Evolutionary conservation across 2,797 vertebrate species (phyloP), one percentile per base, ranked within the genome.

Genomic region (Gambelia wislizenii): DNA sequence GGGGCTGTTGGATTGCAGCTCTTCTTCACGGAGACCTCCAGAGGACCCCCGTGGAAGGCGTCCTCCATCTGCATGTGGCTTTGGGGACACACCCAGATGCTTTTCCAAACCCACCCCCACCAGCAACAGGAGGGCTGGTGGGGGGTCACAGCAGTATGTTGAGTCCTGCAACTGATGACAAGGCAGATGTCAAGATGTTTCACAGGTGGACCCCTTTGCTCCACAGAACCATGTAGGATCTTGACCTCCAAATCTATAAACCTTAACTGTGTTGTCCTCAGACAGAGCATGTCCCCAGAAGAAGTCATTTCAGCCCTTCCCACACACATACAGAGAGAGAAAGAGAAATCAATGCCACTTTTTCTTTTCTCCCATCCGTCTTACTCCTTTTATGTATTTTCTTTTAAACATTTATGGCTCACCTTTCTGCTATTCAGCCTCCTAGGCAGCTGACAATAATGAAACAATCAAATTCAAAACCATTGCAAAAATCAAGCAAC

Each of bases 261-360:
- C 1, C 85, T 74, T 0, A 0, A 0, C 83, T 76, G 0, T 2
- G 61, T 5, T 0, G 56, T 59, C 56, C 0, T 0, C 54, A 4
- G 16, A 0, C 64, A 5, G 14, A 30, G 12, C 14, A 0, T 49
- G 47, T 36, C 87, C 70, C 52, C 86, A 18, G 69, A 56, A n/a
- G 52, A 1, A 56, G 47, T n/a, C 0, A 10, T 0, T 33, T 9
- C 90, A 59, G 74, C 85, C 36, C 77, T 56, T 56, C 54, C 54
- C 54, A 18, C 54, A 59, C 18, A 59, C 16, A 59, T 18, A 59
- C 3, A 59, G 56, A 59, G 52, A 54, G 52, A 54, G 52, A 54
- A 13, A 54, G 13, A 79, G 59, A 30, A 44, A n/a, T 16, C 0
- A 1, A 75, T 30, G 13, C 42, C 0, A 2, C 9, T 39, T 70